A percentile compares a stretch with the other conserved stretches of the same genome.
Conservation (phyloP, 2,888 invertebrate species). For the Helleia helle region DNA sequence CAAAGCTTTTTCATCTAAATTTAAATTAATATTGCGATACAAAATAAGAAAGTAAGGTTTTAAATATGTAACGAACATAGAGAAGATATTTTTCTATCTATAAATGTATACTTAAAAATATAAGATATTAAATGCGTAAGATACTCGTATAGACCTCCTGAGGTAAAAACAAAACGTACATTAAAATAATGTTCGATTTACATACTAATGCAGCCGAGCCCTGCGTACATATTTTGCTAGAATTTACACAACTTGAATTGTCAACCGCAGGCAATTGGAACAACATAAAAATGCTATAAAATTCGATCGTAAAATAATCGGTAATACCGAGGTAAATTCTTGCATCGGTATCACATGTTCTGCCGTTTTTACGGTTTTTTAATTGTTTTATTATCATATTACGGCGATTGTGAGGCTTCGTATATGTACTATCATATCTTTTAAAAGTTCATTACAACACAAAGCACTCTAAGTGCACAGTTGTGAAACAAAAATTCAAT, state of each 20-base stretch:
- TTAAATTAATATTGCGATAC: too few relatives aligned
- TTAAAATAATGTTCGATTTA: conserved; percentile 47
- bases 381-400: conserved; percentile 9
- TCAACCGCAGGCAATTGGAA: conserved; percentile 61
- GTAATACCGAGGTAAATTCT: conserved; percentile 47
- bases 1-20: too few relatives aligned
- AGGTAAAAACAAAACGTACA: conserved; percentile 24
- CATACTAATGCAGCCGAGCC: conserved; percentile 53
- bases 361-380: conserved; percentile 23
- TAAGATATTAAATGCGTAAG: too few relatives aligned
- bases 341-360: conserved; percentile 31
- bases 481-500: not conserved
- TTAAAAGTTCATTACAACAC: not conserved
- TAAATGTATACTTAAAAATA: too few relatives aligned
- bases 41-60: too few relatives aligned
- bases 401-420: not conserved
- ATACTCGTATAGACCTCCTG: conserved; percentile 26
- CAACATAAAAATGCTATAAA: conserved; percentile 65
- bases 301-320: conserved; percentile 61
- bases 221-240: conserved; percentile 59
- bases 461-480: not conserved
- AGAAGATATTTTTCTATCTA: too few relatives aligned
- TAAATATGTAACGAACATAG: too few relatives aligned
- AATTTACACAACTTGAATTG: conserved; percentile 59
- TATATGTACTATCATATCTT: not conserved